A percentile compares a stretch with the other conserved stretches of the same genome.
Evolutionary conservation across 1,140 invertebrate genomes (phyloP).

Genomic region (Caerostris extrusa): DNA sequence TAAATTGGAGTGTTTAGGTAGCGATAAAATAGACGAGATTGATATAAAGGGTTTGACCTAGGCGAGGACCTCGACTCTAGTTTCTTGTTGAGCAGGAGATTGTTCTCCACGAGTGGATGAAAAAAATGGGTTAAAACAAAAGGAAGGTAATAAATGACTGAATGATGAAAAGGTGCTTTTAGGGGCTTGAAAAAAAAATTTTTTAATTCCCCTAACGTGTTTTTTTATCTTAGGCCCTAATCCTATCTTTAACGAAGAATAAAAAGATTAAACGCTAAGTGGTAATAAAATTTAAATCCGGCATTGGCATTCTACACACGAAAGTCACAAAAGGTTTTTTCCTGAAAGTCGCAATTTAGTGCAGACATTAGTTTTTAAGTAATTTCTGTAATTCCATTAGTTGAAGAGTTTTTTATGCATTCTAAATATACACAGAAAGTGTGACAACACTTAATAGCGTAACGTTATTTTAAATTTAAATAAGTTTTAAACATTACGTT

Average conservation of each 20-base stretch:
- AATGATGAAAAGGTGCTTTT: background rate
- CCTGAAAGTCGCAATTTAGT: background rate
- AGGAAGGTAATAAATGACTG: background rate
- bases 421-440: too few relatives aligned
- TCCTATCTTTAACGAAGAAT: background rate
- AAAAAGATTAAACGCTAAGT: background rate
- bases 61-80: background rate
- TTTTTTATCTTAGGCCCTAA: background rate
- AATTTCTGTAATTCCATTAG: too few relatives aligned
- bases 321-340: background rate
- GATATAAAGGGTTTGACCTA: constrained; percentile 25
- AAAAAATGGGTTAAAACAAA: constrained; percentile 33
- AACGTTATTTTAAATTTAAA: too few relatives aligned
- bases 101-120: background rate
- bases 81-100: background rate
- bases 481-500: too few relatives aligned
- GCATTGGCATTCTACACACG: background rate
- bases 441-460: too few relatives aligned
- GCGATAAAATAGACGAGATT: constrained; percentile 32
- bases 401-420: too few relatives aligned
- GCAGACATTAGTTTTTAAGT: background rate
- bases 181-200: constrained; percentile 26
- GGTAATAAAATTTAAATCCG: constrained; percentile 15
- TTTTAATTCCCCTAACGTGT: constrained; percentile 1
- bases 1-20: constrained; percentile 35